A percentile compares a stretch with the other conserved stretches of the same genome.
These are phyloP conservation scores for Germaria angustata DNA, from an alignment of 2,888 invertebrate species.

Conservation along the genomic window DNA sequence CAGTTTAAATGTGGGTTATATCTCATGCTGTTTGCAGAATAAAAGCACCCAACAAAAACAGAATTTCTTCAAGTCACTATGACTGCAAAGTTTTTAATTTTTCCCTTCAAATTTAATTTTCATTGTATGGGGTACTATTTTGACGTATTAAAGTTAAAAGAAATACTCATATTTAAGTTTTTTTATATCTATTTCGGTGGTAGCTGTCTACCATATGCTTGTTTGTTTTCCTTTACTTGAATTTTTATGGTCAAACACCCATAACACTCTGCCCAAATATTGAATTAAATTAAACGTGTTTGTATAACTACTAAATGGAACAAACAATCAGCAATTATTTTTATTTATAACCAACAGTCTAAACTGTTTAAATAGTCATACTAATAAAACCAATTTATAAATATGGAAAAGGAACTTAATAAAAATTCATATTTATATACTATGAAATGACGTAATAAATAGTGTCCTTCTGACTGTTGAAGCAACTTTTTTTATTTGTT, in stretches of 20 bases:
- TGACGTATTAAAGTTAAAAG: too few species aligned
- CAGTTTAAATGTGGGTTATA: too few species aligned
- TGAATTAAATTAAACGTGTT: conserved; percentile 28
- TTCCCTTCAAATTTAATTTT: too few species aligned
- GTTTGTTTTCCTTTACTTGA: background rate
- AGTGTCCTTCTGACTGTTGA: conserved; percentile 30
- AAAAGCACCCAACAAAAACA: background rate
- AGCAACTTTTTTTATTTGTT: conserved; percentile 38
- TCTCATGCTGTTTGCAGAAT: too few species aligned
- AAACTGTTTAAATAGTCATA: background rate
- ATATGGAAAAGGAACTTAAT: background rate
- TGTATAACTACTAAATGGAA: conserved; percentile 37
- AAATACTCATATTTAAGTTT: too few species aligned
- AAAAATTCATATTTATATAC: too few species aligned
- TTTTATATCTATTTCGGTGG: too few species aligned
- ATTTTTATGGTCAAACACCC: background rate
- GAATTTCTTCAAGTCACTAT: conserved; percentile 25
- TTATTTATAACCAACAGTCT: background rate
- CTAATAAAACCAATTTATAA: conserved; percentile 21
- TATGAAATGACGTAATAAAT: too few species aligned
- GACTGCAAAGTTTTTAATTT: background rate
- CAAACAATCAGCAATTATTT: background rate
- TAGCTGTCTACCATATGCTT: too few species aligned
- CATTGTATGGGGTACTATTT: too few species aligned
- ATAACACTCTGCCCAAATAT: background rate